phyloP scores from a whole-genome alignment of 2,888 invertebrate genomes.

The Dromius quadrimaculatus region DNA sequence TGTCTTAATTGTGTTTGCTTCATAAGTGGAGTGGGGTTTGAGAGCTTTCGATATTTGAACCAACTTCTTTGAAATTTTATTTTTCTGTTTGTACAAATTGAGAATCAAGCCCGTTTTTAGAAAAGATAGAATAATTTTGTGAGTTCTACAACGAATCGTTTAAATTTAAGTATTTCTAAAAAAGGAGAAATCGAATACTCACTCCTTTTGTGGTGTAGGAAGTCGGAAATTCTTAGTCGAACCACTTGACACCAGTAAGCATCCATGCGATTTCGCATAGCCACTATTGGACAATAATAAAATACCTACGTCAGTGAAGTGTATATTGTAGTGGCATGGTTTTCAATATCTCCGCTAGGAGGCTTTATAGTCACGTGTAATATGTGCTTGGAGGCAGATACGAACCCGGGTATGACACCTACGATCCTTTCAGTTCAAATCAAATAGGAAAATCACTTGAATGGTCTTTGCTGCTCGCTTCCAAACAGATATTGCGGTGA shows the following conservation, averaged over 20 bases:
- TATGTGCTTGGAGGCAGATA: slow-evolving; percentile 17
- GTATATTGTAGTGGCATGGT: slow-evolving; percentile 34
- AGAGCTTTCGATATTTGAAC: too few species aligned
- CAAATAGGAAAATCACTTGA: slow-evolving; percentile 33
- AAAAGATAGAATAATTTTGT: too few species aligned
- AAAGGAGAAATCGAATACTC: too few species aligned
- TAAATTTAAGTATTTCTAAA: too few species aligned
- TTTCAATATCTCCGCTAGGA: slow-evolving; percentile 16
- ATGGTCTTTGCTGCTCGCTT: slow-evolving; percentile 21
- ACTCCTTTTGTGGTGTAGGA: too few species aligned
- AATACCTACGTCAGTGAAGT: slow-evolving; percentile 36
- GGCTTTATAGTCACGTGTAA: slow-evolving; percentile 1
- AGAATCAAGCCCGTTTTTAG: too few species aligned
- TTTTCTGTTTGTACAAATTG: too few species aligned
- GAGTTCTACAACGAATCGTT: too few species aligned
- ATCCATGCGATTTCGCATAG: neutral
- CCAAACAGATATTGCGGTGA: slow-evolving; percentile 36
- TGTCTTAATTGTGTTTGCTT: slow-evolving; percentile 29
- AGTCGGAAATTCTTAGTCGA: neutral
- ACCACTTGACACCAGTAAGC: slow-evolving; percentile 1
- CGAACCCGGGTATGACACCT: neutral
- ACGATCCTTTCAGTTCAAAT: slow-evolving; percentile 10
- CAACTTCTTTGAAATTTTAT: too few species aligned
- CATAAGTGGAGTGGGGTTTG: too few species aligned
- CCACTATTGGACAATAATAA: slow-evolving; percentile 26